Evolutionary conservation across 2,113 vertebrate genomes (phyloP), one percentile per base, ranked within the genome.

Genomic region (Corythaeola cristata): DNA sequence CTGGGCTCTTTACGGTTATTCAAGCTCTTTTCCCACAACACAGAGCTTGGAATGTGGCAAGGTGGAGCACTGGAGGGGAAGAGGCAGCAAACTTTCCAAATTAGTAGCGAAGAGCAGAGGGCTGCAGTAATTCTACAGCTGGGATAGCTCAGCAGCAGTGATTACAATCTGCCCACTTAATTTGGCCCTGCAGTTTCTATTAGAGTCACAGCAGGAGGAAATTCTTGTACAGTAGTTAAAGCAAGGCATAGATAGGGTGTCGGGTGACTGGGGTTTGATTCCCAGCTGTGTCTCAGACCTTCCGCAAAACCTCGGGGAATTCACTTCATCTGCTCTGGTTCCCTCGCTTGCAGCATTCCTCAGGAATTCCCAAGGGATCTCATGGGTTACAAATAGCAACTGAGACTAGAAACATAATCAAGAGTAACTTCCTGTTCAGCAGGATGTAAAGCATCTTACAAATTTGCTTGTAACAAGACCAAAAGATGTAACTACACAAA

Each of bases 51-150:
- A 92, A 75, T 56, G 76, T 7, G 37, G 67, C 60, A 73, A 59
- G 72, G 88, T 85, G 84, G 82, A 96, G 63, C 66, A 24, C 63
- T 33, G 33, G 26, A 50, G 80, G 90, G 71, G 41, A 73, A 79
- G 45, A 74, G 45, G 72, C 89, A 93, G 88, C 33, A 47, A 97
- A 92, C 88, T 93, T 91, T 76, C 88, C 84, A 52, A 88, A 90
- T 85, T 9, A 90, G 90, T 8, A 69, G 69, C 7, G 16, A 59
- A 24, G 44, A 88, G 85, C 88, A 88, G 71, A 87, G 76, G 20
- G 76, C 81, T 52, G 82, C 86, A 91, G 64, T 16, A 64, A 87
- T 66, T 83, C 74, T 49, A 9, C 91, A 73, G 78, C 90, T 90
- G 95, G 91, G 82, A 71, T 3, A 82, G 87, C 75, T 93, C 90